These are phyloP conservation scores for Ptilodon capucinus DNA, from an alignment of 2,888 invertebrate species.

Conservation along the genomic window DNA sequence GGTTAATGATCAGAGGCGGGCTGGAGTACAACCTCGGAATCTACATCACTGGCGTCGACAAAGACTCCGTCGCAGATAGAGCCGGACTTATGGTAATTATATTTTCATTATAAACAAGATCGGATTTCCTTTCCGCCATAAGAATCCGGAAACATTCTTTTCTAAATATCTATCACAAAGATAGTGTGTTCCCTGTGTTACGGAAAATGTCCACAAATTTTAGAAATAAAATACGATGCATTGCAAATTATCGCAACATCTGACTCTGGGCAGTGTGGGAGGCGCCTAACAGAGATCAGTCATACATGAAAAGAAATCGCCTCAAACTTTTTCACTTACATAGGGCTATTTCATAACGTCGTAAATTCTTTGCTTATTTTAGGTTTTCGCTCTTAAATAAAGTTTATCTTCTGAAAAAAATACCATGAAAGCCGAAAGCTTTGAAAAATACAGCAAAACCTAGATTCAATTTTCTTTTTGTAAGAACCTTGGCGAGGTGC, in stretches of 20 bases:
- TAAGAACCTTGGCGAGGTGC: conserved; percentile 39
- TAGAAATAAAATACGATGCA: not conserved
- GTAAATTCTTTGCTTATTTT: conserved; percentile 47
- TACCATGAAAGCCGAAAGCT: not conserved
- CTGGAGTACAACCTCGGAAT: conserved; percentile 97
- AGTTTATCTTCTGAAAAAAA: too few relatives aligned
- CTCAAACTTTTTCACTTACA: conserved; percentile 33
- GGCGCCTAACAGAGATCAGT: conserved; percentile 21
- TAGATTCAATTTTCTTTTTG: conserved; percentile 34
- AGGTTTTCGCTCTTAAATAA: too few relatives aligned
- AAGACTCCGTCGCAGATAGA: conserved; percentile 95
- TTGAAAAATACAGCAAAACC: not conserved
- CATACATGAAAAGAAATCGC: conserved; percentile 30
- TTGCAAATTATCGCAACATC: conserved; percentile 25
- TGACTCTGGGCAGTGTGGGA: conserved; percentile 17
- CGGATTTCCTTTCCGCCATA: not conserved
- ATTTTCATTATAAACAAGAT: conserved; percentile 5
- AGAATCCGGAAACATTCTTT: not conserved
- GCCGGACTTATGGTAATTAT: conserved; percentile 91
- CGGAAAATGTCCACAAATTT: too few relatives aligned
- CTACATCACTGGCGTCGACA: conserved; percentile 97
- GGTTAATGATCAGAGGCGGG: conserved; percentile 97
- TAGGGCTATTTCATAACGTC: conserved; percentile 28
- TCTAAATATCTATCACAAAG: not conserved
- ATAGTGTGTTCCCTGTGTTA: too few relatives aligned